Percentiles rank a stretch among this genome's conserved stretches.
Evolutionary conservation across 2,888 invertebrate genomes (phyloP).

Genomic region (Xestia rhomboidea): DNA sequence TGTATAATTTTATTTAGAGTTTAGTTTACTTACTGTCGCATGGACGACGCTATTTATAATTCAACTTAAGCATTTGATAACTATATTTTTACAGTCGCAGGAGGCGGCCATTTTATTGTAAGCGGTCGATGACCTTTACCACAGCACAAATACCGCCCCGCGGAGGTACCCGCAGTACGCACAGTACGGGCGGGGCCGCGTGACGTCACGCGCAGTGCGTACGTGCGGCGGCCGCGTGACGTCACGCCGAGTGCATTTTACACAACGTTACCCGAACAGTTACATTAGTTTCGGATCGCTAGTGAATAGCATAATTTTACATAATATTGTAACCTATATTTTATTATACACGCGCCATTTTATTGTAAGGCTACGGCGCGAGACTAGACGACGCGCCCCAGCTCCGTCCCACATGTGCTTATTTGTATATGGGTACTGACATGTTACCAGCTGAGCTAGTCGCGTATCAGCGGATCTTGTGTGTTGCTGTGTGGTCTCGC

Average conservation of each 20-base stretch:
- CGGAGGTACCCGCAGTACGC: not conserved
- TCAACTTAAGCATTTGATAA: conserved; percentile 83
- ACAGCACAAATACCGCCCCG: conserved; percentile 56
- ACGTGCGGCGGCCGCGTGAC: conserved; percentile 59
- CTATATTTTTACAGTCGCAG: conserved; percentile 71
- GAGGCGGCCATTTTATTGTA: conserved; percentile 76
- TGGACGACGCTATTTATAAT: conserved; percentile 82
- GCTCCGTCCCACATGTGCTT: conserved; percentile 15
- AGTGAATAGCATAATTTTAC: conserved; percentile 85
- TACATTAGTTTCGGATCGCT: conserved; percentile 86
- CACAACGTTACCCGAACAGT: conserved; percentile 85
- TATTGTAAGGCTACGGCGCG: conserved; percentile 69
- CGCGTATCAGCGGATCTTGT: too few species aligned
- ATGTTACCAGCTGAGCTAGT: conserved; percentile 55
- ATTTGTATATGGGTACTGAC: conserved; percentile 57
- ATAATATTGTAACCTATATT: conserved; percentile 76
- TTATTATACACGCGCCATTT: conserved; percentile 78
- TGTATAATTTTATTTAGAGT: conserved; percentile 82
- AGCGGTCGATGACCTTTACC: conserved; percentile 73
- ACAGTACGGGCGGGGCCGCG: conserved; percentile 40
- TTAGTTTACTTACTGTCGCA: conserved; percentile 73
- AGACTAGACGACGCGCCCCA: conserved; percentile 7
- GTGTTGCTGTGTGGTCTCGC: conserved; percentile 9
- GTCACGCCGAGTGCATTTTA: conserved; percentile 78
- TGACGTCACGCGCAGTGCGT: conserved; percentile 64